phyloP scores from a whole-genome alignment of 2,888 invertebrate genomes.

The Phorcus lineatus region DNA sequence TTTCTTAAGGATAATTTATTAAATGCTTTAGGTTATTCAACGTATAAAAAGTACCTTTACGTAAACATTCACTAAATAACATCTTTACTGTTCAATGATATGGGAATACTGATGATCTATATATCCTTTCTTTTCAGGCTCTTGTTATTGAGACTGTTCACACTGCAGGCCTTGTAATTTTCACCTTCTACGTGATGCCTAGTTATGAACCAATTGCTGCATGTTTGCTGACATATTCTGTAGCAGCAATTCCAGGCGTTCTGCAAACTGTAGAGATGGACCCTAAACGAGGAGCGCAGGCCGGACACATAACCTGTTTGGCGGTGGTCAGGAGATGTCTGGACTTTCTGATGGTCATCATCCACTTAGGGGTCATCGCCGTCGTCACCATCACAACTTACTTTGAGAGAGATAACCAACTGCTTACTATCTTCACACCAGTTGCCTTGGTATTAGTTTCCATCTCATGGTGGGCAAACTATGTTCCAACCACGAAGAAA shows the following conservation, averaged over 20 bases:
- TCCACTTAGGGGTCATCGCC: conserved; percentile 9
- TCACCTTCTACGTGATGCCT: conserved; percentile 16
- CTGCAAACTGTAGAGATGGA: conserved; percentile 19
- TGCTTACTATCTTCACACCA: background rate
- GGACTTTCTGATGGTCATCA: conserved; percentile 29
- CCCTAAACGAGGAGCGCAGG: too few species aligned
- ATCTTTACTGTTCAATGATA: too few species aligned
- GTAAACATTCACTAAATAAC: too few species aligned
- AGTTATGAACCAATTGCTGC: background rate
- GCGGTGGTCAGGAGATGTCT: conserved; percentile 14
- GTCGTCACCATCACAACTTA: background rate
- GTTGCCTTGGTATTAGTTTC: background rate
- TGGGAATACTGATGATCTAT: too few species aligned
- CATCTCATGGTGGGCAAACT: conserved; percentile 32
- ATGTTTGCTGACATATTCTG: background rate
- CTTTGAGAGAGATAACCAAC: background rate
- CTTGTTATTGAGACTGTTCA: conserved; percentile 21
- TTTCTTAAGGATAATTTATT: too few species aligned
- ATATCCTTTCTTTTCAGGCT: background rate
- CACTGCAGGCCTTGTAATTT: background rate
- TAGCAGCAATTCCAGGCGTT: conserved; percentile 27
- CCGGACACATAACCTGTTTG: too few species aligned
- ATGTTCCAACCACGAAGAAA: conserved; percentile 18
- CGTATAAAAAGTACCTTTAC: too few species aligned
- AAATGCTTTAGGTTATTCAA: too few species aligned